Evolutionary conservation across 2,113 vertebrate species (phyloP), one percentile per base, ranked within the genome.

Genomic region (Grammomys dolichurus): DNA sequence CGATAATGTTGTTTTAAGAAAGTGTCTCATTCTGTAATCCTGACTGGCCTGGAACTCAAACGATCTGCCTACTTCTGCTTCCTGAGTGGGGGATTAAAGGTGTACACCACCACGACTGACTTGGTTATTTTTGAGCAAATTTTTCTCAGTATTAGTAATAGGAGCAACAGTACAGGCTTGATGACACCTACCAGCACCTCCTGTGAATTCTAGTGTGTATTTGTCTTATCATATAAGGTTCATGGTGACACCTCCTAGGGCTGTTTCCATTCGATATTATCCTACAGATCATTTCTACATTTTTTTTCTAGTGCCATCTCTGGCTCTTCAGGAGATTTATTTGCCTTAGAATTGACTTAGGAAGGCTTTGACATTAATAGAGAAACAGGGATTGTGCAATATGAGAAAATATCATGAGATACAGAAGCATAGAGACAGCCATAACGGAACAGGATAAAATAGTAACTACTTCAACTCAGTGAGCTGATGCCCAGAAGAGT

Each of bases 301-400:
- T 95, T 40, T 72, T 94, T 94, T 96, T 96, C 67, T 76, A 96
- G 3, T 0, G 0, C 80, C 94, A 93, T 97, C 93, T 73, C 72
- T 43, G 92, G 93, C 19, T 72, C 92, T 60, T 94, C 16, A 75
- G 97, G 69, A 75, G 81, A 96, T 69, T 97, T 97, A 93, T 96
- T 97, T 97, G 94, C 85, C 95, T 88, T 77, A 80, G 89, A 95
- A 96, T 90, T 95, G 93, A 97, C 98, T 98, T 98, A 98, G 96
- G 87, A 72, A 97, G 76, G 95, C 97, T 97, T 98, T 97, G 80
- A 3, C 97, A 97, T 97, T 91, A 96, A 94, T 7, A 76, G 96
- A 98, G 97, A 98, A 96, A 94, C 89, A 95, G 84, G 14, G 84
- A 76, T 94, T 97, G 93, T 96, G 92, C 87, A 88, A 17, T 81